Base-by-base conservation (phyloP, 1,140 invertebrate species). In the Diachasmimorpha longicaudata region DNA sequence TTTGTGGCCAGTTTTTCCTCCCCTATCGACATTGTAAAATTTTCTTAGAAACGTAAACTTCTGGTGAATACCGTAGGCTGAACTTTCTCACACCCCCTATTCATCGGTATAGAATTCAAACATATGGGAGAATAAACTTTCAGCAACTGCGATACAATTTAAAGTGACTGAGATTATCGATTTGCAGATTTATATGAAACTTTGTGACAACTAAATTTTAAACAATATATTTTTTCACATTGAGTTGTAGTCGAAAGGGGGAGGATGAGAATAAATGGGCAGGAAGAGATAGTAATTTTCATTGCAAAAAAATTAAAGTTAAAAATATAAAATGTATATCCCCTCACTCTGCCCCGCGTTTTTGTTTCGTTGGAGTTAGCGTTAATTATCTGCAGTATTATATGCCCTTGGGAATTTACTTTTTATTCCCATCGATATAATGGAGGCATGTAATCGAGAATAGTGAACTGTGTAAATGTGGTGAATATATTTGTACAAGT, bases 171-270 rank as follows among this genome's bases (percentile, higher is more conserved):
- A 70, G 42, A 70, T 46, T 44, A 11, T 63, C 23, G 25, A 23
- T 25, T 63, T 63, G 39, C 21, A 46, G 14, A 10, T 58, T 37
- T 55, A 36, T 58, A 55, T 11, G 52, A 19, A 48, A 48, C 48
- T 48, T 37, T 31, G 46, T 55, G 25, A 55, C 46, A 31, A 52
- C 44, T 36, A 58, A 36, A 55, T 72, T 72, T 58, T 58, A 75
- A 42, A 75, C 42, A 55, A 44, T 69, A 25, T 75, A 75, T 75
- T 75, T 75, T 75, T 75, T 68, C 73, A 75, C 73, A 58, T 25
- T 14, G 23, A 11, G 19, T 63, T 63, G 4, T 21, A 63, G 23
- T 8, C 14, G 58, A 63, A 63, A 23, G 23, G 31, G 16, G 1
- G 48, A 52, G 19, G 1, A 52, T 52, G 9, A n/a, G 3, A 52